Evolutionary conservation across 2,888 invertebrate species (phyloP), one percentile per base, ranked within the genome.

Genomic region (Ophion slaviceki): DNA sequence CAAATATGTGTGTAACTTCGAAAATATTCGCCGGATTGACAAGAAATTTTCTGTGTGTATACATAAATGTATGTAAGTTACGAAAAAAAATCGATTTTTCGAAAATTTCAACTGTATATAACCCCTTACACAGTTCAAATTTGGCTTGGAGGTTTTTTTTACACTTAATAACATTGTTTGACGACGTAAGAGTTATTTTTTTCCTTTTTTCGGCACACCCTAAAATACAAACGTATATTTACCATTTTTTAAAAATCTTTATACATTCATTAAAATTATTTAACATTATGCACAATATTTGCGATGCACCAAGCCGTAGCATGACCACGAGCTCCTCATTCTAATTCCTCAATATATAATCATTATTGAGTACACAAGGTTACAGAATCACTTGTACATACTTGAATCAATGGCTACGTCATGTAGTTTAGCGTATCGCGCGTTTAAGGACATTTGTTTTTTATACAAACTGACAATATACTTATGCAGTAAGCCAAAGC

Each of bases 241-340:
- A 20, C 17, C 62, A 28, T 47, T 62, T 68, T 40, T 47, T 68
- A 24, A 59, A 2, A 24, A 78, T 17, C 32, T 14, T 67, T 71
- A 59, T 71, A 32, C 14, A 32, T 62, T 76, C 62, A 5, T 28
- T 28, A 70, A 11, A 68, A 66, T 62, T 62, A 20, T 47, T 83
- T 74, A 47, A 72, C 70, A 68, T 68, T 68, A 47, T 59, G 68
- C 78, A 75, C 81, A 70, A 71, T 62, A 70, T 28, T 62, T 82
- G 62, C 81, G 81, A 74, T 80, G 81, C 81, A 81, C 72, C 45
- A 17, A 75, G 75, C 81, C 81, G 61, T 47, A 45, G 85, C 85
- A 85, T 85, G 85, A 68, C 40, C 77, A 74, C 75, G 57, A 68
- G 61, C 40, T 28, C 62, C 53, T 36, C 17, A 40, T 47, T 36